These are phyloP conservation scores for Plebejus anna DNA, from an alignment of 2,888 invertebrate genomes.

Conservation along the genomic window DNA sequence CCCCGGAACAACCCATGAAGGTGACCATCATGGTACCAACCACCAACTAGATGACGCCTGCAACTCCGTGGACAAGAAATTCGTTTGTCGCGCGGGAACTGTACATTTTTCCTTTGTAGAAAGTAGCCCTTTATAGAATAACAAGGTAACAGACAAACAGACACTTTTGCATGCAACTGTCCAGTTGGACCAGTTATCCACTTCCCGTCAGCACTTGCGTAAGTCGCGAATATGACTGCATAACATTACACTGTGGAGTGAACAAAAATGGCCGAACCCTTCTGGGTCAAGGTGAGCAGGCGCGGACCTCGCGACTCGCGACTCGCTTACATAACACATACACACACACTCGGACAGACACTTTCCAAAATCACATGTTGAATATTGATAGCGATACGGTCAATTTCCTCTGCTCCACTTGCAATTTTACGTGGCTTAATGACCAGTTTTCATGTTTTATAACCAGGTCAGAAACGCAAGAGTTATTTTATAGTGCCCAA, in stretches of 20 bases:
- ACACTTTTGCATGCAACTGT: neutral
- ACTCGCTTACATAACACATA: neutral
- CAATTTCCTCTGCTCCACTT: neutral
- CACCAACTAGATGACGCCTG: too few relatives aligned
- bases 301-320: slow-evolving; percentile 4
- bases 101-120: too few relatives aligned
- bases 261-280: slow-evolving; percentile 6
- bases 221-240: slow-evolving; percentile 22
- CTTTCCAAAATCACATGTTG: slow-evolving; percentile 1
- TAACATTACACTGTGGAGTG: slow-evolving; percentile 25
- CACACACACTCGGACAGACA: neutral
- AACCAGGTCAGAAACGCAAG: too few relatives aligned
- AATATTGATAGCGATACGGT: slow-evolving; percentile 1
- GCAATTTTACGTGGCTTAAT: neutral
- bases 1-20: too few relatives aligned
- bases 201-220: neutral
- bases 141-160: too few relatives aligned
- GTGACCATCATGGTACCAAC: too few relatives aligned
- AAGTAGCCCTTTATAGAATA: too few relatives aligned
- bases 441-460: too few relatives aligned
- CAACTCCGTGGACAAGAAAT: too few relatives aligned
- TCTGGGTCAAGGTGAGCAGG: slow-evolving; percentile 3
- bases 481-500: too few relatives aligned
- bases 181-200: neutral
- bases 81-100: too few relatives aligned